phyloP scores from a whole-genome alignment of 1,140 invertebrate species.

The Eupeodes corollae region DNA sequence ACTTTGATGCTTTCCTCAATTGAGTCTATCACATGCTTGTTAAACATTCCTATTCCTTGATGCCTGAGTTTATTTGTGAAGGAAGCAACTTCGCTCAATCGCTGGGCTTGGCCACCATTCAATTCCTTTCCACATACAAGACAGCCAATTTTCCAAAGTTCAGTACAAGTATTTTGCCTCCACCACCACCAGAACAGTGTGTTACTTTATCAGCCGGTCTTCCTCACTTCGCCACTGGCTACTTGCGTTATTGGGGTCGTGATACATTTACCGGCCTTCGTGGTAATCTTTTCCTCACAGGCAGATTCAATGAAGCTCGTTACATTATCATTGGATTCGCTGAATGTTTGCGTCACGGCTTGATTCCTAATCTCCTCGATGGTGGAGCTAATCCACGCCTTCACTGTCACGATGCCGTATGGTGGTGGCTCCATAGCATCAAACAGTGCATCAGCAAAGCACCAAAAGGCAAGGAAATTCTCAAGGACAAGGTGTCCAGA shows the following conservation, averaged over 20 bases:
- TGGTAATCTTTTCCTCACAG: slow-evolving; percentile 76
- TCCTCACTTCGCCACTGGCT: slow-evolving; percentile 83
- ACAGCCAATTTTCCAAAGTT: slow-evolving; percentile 70
- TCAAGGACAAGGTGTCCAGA: slow-evolving; percentile 69
- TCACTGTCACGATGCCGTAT: slow-evolving; percentile 95
- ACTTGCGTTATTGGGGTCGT: slow-evolving; percentile 97
- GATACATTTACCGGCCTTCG: slow-evolving; percentile 95
- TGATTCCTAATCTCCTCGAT: slow-evolving; percentile 97
- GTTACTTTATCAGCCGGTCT: slow-evolving; percentile 59
- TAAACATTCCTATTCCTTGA: slow-evolving; percentile 35
- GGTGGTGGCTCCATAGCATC: slow-evolving; percentile 97
- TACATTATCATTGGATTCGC: slow-evolving; percentile 87
- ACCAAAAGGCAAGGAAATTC: slow-evolving; percentile 59
- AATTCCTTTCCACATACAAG: slow-evolving; percentile 64
- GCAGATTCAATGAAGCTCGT: slow-evolving; percentile 73
- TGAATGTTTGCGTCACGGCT: slow-evolving; percentile 83
- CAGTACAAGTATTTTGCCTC: slow-evolving; percentile 55
- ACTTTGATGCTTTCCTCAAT: slow-evolving; percentile 79
- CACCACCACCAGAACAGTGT: slow-evolving; percentile 46
- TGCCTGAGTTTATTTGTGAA: slow-evolving; percentile 54
- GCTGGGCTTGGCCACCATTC: slow-evolving; percentile 70
- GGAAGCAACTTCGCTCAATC: slow-evolving; percentile 69
- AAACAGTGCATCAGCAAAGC: slow-evolving; percentile 65
- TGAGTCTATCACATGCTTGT: slow-evolving; percentile 60
- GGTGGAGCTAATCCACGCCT: slow-evolving; percentile 70